Percentiles rank a stretch among this genome's conserved stretches.
Evolutionary conservation across 1,140 invertebrate genomes (phyloP).

Genomic region (Rhizoglyphus robini): DNA sequence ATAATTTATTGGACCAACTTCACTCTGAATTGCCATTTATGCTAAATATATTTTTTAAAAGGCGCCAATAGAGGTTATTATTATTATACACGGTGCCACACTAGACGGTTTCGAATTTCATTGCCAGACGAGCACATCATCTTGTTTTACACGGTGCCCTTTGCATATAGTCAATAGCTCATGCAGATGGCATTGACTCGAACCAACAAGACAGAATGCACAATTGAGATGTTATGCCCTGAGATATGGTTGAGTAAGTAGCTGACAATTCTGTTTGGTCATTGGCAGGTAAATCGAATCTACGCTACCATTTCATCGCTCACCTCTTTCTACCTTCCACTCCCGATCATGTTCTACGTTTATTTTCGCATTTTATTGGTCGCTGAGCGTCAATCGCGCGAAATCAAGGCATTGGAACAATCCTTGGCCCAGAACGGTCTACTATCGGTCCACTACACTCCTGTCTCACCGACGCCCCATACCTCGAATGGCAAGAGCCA

Average conservation of each 20-base stretch:
- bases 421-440: conserved; percentile 25
- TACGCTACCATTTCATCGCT: conserved; percentile 56
- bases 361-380: conserved; percentile 71
- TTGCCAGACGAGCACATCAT: not conserved
- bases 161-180: too few species aligned
- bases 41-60: not conserved
- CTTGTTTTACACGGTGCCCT: not conserved
- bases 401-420: conserved; percentile 29
- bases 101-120: too few species aligned
- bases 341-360: conserved; percentile 72
- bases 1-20: too few species aligned
- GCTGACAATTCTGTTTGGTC: not conserved
- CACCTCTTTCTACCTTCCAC: conserved; percentile 74
- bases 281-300: conserved; percentile 54
- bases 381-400: conserved; percentile 28
- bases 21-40: not conserved
- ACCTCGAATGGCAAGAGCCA: not conserved
- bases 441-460: not conserved
- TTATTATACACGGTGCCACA: too few species aligned
- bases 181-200: not conserved
- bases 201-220: too few species aligned
- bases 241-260: too few species aligned
- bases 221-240: too few species aligned
- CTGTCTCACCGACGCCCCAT: not conserved
- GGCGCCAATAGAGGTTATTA: not conserved